Base-by-base conservation (phyloP, 1,140 invertebrate species). In the Thaumatotibia leucotreta region DNA sequence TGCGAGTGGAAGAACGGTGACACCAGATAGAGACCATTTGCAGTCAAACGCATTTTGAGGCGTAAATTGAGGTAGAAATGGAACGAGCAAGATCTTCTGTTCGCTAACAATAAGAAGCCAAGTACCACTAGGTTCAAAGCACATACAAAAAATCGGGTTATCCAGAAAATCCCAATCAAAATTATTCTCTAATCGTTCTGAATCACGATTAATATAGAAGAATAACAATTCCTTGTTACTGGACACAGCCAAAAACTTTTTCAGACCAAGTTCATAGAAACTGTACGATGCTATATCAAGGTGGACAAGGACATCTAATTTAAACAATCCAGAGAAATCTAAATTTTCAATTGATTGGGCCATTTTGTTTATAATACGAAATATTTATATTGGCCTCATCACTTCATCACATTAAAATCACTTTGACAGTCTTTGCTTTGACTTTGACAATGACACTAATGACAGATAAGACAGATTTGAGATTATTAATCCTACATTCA, bases 91-190 rank as follows among this genome's bases (percentile, higher is more conserved):
- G 17, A 89, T 74, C 70, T 89, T 89, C 63, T 89, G 80, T 63
- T 88, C 84, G 66, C 86, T 90, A 32, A 90, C 75, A 64, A 89
- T 83, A 27, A 88, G 69, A 11, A 87, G 70, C 88, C 88, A 90
- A n/a, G 88, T 90, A 11, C 88, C 88, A 72, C 86, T 90, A 14
- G 88, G 88, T 68, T 90, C 88, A 74, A 90, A 90, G 65, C 88
- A 89, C 82, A 90, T 86, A 67, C 85, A 89, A 69, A 84, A 78
- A 24, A 90, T 76, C 32, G 86, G 86, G 77, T 90, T 89, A 71
- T 89, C 85, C 23, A 85, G 23, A 69, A 86, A 89, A 75, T 90
- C 88, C 86, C 86, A 90, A 71, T 87, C 84, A 64, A 84, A 89
- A 66, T 83, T 82, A 66, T 80, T 82, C 68, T 88, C 83, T 69